Evolutionary conservation across 2,888 invertebrate species (phyloP).

Genomic region (Criorhina ranunculi): DNA sequence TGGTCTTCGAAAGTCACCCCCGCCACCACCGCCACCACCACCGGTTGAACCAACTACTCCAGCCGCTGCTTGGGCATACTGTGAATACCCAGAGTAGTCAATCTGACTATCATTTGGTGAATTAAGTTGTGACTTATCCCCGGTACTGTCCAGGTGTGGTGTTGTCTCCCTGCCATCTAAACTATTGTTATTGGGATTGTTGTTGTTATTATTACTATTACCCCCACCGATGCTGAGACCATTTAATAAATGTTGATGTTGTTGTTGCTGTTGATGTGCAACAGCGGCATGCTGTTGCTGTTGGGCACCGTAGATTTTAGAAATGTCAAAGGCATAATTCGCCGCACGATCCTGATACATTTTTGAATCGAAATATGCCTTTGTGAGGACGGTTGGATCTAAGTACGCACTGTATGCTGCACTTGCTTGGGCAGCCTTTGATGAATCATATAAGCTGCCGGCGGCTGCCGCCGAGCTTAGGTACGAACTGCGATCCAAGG

Average conservation of each 20-base stretch:
- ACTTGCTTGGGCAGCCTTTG: slow-evolving; percentile 83
- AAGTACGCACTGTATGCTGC: slow-evolving; percentile 84
- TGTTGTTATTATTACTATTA: slow-evolving; percentile 79
- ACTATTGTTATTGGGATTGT: slow-evolving; percentile 78
- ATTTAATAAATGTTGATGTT: slow-evolving; percentile 82
- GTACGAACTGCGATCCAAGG: slow-evolving; percentile 84
- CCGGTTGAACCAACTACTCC: slow-evolving; percentile 59
- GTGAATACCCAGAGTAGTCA: slow-evolving; percentile 83
- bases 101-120: slow-evolving; percentile 83
- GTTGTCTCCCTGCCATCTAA: slow-evolving; percentile 83
- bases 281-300: slow-evolving; percentile 81
- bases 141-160: slow-evolving; percentile 82
- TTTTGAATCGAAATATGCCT: slow-evolving; percentile 85
- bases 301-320: slow-evolving; percentile 84
- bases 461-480: slow-evolving; percentile 84
- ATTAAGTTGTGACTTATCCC: slow-evolving; percentile 82
- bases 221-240: slow-evolving; percentile 79
- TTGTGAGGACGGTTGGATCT: slow-evolving; percentile 84
- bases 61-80: slow-evolving; percentile 77
- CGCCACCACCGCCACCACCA: slow-evolving; percentile 76
- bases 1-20: slow-evolving; percentile 83
- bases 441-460: slow-evolving; percentile 81
- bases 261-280: slow-evolving; percentile 81
- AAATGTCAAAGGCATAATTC: slow-evolving; percentile 85
- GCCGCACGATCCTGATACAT: slow-evolving; percentile 85